These are phyloP conservation scores for Pipra filicauda DNA, from an alignment of 2,113 vertebrate genomes.

Conservation along the genomic window DNA sequence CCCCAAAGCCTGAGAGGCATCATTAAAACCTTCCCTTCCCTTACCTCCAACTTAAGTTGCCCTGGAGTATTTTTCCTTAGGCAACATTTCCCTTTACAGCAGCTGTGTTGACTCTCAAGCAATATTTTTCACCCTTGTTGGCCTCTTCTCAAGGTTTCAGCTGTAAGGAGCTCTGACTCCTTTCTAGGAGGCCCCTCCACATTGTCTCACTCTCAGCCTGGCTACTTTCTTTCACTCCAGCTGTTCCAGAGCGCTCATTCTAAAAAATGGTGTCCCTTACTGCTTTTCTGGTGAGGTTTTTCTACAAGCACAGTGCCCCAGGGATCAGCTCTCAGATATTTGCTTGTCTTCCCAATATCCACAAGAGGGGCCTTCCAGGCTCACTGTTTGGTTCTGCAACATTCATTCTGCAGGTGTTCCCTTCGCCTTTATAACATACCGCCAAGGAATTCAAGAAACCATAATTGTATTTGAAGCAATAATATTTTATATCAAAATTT, in stretches of 20 bases:
- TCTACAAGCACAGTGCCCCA: neutral
- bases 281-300: neutral
- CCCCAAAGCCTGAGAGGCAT: no score
- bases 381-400: neutral
- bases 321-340: neutral
- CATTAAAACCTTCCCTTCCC: no score
- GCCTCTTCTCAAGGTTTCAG: neutral
- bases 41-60: no score
- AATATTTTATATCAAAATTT: neutral
- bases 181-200: neutral
- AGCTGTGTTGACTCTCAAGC: neutral
- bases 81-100: neutral
- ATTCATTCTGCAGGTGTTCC: neutral
- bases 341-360: neutral
- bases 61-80: no score
- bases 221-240: neutral
- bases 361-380: neutral
- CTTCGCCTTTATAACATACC: neutral
- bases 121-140: neutral
- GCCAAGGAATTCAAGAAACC: neutral
- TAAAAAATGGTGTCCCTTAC: neutral
- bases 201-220: neutral
- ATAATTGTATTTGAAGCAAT: neutral
- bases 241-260: neutral
- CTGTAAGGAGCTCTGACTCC: neutral